These are phyloP conservation scores for Malurus melanocephalus DNA, from an alignment of 2,113 vertebrate genomes.

Conservation along the genomic window DNA sequence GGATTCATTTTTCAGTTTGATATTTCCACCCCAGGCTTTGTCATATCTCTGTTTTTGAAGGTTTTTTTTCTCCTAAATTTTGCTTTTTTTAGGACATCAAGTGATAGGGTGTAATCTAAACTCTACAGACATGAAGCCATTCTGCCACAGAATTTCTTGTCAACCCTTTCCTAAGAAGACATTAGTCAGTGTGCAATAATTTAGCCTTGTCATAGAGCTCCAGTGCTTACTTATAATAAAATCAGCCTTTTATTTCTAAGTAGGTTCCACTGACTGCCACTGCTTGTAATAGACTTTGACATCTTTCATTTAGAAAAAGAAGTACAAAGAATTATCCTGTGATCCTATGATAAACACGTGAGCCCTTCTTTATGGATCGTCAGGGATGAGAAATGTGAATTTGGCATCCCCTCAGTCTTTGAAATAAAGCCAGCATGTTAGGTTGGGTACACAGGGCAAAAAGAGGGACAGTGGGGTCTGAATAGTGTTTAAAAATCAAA, in stretches of 20 bases:
- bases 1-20: background rate
- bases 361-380: slow-evolving; percentile 37
- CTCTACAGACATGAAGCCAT: background rate
- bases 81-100: background rate
- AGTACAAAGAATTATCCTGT: slow-evolving; percentile 46
- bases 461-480: background rate
- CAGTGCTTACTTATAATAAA: slow-evolving; percentile 19
- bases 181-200: background rate
- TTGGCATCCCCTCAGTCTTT: slow-evolving; percentile 19
- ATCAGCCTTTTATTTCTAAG: background rate
- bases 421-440: slow-evolving; percentile 12
- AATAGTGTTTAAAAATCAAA: background rate
- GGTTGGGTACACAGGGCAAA: slow-evolving; percentile 14
- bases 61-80: background rate
- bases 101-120: background rate
- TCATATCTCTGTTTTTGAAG: background rate
- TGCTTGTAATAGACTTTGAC: slow-evolving; percentile 45
- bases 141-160: background rate
- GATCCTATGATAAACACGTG: slow-evolving; percentile 50
- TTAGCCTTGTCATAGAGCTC: background rate
- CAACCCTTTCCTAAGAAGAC: background rate
- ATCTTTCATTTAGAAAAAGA: slow-evolving; percentile 46
- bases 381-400: slow-evolving; percentile 52
- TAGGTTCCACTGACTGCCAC: background rate
- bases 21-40: background rate